Evolutionary conservation across 2,888 invertebrate species (phyloP).

Genomic region (Trissolcus japonicus): DNA sequence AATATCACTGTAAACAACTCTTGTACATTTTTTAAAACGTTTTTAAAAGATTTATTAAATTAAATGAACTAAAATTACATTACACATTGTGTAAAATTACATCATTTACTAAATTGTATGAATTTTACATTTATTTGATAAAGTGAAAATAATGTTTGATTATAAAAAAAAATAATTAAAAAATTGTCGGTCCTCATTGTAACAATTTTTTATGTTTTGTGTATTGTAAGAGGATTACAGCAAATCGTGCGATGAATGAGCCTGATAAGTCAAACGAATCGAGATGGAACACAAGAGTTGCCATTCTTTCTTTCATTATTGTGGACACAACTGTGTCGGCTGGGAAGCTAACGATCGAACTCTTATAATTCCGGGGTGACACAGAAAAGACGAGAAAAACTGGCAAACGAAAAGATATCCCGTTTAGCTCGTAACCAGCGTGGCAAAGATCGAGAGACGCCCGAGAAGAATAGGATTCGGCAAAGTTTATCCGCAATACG

Average conservation of each 20-base stretch:
- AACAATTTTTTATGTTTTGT: conserved; percentile 2
- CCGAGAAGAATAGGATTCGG: conserved; percentile 56
- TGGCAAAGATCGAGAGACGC: conserved; percentile 49
- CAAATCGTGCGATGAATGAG: conserved; percentile 52
- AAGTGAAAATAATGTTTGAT: no score
- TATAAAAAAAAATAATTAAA: neutral
- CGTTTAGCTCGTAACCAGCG: conserved; percentile 35
- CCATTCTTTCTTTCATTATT: conserved; percentile 49
- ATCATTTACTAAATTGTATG: no score
- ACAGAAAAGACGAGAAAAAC: conserved; percentile 31
- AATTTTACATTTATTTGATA: no score
- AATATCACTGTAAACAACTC: no score
- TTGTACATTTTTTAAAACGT: no score
- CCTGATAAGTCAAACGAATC: conserved; percentile 49
- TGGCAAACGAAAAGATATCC: conserved; percentile 61
- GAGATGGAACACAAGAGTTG: conserved; percentile 18
- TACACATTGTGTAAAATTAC: no score
- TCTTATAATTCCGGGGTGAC: conserved; percentile 61
- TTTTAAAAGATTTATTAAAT: no score
- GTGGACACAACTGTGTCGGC: conserved; percentile 55
- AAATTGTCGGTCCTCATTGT: neutral
- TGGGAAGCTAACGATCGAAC: conserved; percentile 63
- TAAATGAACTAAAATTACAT: no score
- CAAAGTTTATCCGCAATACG: conserved; percentile 70
- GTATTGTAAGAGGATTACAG: conserved; percentile 37